Base-by-base conservation (phyloP, 1,140 invertebrate genomes). In the Scaptomyza pallida region DNA sequence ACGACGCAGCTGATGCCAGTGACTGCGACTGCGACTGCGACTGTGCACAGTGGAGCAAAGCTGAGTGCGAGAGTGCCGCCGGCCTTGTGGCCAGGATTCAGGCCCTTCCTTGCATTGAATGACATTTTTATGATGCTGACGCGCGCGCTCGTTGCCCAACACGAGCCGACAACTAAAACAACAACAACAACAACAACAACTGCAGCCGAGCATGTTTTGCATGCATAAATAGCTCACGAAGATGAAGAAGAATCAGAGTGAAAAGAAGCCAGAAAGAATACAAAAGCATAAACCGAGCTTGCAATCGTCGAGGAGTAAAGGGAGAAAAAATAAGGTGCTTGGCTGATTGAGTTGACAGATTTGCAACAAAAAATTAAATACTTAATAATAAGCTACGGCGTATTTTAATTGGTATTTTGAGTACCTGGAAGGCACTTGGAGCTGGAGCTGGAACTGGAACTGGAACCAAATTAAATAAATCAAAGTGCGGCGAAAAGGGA, bases 81-180 rank as follows among this genome's bases (percentile, higher is more conserved):
- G 5, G 21, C 17, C 45, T 17, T 48, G n/a, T n/a, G 15, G 48
- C 21, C 43, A 71, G 71, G 70, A 67, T 45, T 37, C 51, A 61
- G 50, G 63, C 70, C 61, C 64, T 54, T 23, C 33, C 10, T 37
- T 55, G 64, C 70, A 69, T 17, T 72, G 80, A 89, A 80, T 89
- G 85, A 89, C 85, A 89, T 89, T 89, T 89, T 89, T 89, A 89
- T 78, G 85, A 89, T 75, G 76, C 79, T 89, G 85, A 89, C 80
- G 85, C 85, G 81, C 82, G 77, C 80, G 85, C 85, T 77, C 82
- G 77, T 71, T 86, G 63, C 73, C 76, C 81, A 86, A 75, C 81
- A 85, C 81, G 80, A 70, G 81, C 59, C 63, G 62, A 48, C 50
- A 35, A 55, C 35, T 35, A 51, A 37, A 67, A 51, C 64, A 52